Conservation (phyloP, 2,797 vertebrate genomes). For the Fistularia tabacaria region DNA sequence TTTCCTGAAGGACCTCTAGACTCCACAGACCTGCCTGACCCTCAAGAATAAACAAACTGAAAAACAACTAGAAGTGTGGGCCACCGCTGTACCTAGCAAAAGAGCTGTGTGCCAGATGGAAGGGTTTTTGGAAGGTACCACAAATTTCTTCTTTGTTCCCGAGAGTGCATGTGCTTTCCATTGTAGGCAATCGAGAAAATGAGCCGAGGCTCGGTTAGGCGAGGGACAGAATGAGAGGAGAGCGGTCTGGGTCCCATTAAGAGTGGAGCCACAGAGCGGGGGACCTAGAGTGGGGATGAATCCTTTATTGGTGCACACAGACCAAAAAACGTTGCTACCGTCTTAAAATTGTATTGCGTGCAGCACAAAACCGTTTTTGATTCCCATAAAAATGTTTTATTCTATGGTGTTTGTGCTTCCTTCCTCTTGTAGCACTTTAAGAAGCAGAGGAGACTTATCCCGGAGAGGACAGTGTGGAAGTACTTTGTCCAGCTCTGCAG, state of each 20-base stretch:
- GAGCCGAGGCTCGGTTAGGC: slow-evolving; percentile 48
- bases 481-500: slow-evolving; percentile 99
- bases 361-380: slow-evolving; percentile 19
- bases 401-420: slow-evolving; percentile 14
- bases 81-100: slow-evolving; percentile 43
- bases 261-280: slow-evolving; percentile 42
- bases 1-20: slow-evolving; percentile 14
- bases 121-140: slow-evolving; percentile 55
- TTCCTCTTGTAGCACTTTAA: slow-evolving; percentile 88
- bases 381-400: slow-evolving; percentile 35
- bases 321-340: slow-evolving; percentile 35
- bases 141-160: slow-evolving; percentile 52
- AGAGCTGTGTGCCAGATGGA: slow-evolving; percentile 65
- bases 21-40: slow-evolving; percentile 13
- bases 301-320: slow-evolving; percentile 34
- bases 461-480: slow-evolving; percentile 98
- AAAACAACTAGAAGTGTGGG: slow-evolving; percentile 39
- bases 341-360: slow-evolving; percentile 27
- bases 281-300: slow-evolving; percentile 33
- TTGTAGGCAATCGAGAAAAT: slow-evolving; percentile 62
- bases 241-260: slow-evolving; percentile 69
- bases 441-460: slow-evolving; percentile 94
- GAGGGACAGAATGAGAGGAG: slow-evolving; percentile 42
- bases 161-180: slow-evolving; percentile 70
- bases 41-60: slow-evolving; percentile 20